Evolutionary conservation across 2,797 vertebrate species (phyloP).

Genomic region (Nyctalus aviator): DNA sequence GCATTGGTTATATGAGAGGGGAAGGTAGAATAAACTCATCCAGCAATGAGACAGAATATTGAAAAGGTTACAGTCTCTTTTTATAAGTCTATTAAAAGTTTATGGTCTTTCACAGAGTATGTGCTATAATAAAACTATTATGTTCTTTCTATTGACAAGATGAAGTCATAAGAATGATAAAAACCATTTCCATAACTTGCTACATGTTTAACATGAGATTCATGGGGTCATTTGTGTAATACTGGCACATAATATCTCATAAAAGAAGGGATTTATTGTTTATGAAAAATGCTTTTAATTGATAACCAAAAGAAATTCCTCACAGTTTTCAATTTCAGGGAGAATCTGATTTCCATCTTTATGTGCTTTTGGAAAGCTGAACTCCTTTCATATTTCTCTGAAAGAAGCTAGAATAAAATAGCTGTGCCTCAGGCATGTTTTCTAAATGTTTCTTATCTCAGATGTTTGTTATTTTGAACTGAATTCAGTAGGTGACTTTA

Average conservation of each 20-base stretch:
- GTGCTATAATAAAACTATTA: constrained; percentile 79
- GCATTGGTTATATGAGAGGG: constrained; percentile 59
- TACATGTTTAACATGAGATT: constrained; percentile 27
- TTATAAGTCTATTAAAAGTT: constrained; percentile 84
- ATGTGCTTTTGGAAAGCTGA: background rate
- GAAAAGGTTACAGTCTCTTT: constrained; percentile 80
- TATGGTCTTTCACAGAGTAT: constrained; percentile 77
- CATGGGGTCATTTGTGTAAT: constrained; percentile 24
- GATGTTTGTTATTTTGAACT: background rate
- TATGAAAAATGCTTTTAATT: constrained; percentile 50
- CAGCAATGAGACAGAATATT: constrained; percentile 74
- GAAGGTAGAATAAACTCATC: constrained; percentile 62
- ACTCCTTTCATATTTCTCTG: background rate
- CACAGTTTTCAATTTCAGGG: background rate
- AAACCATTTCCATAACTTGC: constrained; percentile 35
- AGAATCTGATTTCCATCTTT: constrained; percentile 29
- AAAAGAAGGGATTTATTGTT: constrained; percentile 38
- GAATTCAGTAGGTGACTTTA: constrained; percentile 16
- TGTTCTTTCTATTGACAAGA: constrained; percentile 73
- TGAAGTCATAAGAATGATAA: constrained; percentile 52
- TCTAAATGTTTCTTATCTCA: background rate
- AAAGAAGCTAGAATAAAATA: background rate
- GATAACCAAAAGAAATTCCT: background rate
- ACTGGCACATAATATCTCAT: background rate
- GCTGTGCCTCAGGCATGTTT: background rate